Conservation (phyloP, 2,113 vertebrate genomes). For the Oreochromis tanganicae region DNA sequence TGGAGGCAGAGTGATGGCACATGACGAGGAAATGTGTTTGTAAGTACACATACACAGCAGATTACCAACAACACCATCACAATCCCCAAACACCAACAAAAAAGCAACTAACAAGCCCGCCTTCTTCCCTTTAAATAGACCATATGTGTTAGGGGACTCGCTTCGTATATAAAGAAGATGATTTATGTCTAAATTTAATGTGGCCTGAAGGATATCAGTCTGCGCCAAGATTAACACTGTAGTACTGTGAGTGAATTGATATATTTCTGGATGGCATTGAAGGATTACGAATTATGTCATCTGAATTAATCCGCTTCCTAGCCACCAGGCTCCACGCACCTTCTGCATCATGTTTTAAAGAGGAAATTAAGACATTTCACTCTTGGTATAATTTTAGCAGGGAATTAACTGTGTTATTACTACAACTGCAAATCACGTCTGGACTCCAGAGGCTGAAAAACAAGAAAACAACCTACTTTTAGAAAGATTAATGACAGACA, state of each 20-base stretch:
- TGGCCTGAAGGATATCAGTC: slow-evolving; percentile 11
- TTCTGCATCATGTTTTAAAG: slow-evolving; percentile 35
- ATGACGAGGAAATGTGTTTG: slow-evolving; percentile 1
- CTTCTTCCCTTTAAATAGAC: neutral
- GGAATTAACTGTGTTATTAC: slow-evolving; percentile 18
- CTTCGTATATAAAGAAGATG: neutral
- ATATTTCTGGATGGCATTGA: slow-evolving; percentile 46
- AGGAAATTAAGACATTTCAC: slow-evolving; percentile 45
- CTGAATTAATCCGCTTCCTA: slow-evolving; percentile 47
- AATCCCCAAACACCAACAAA: neutral
- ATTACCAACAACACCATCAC: neutral
- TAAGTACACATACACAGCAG: slow-evolving; percentile 2
- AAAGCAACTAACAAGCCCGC: neutral
- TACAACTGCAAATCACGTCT: neutral
- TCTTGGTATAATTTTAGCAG: slow-evolving; percentile 13
- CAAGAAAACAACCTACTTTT: slow-evolving; percentile 37
- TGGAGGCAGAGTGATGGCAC: neutral
- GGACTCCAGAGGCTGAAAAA: neutral
- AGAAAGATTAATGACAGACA: slow-evolving; percentile 29
- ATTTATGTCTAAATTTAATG: slow-evolving; percentile 19
- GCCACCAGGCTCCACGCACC: slow-evolving; percentile 40
- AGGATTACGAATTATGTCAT: slow-evolving; percentile 63
- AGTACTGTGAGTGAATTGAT: slow-evolving; percentile 39
- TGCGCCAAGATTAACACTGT: slow-evolving; percentile 22
- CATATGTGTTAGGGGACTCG: neutral